Evolutionary conservation across 2,113 vertebrate species (phyloP).

Genomic region (Catharus minimus): DNA sequence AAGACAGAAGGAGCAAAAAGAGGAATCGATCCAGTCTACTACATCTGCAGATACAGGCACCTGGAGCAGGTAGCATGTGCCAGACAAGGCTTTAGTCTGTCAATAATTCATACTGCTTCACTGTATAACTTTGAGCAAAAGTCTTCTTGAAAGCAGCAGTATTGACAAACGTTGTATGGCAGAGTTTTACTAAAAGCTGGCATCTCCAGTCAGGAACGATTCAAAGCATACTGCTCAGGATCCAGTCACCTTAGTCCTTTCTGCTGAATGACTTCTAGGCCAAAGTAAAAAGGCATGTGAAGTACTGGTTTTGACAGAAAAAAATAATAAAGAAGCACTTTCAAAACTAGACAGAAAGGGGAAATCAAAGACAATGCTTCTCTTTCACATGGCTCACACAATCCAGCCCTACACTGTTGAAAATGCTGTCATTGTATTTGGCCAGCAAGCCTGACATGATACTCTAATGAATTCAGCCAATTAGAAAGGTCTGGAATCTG

Average conservation of each 20-base stretch:
- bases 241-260: not conserved
- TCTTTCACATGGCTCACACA: not conserved
- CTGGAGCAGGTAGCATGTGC: slow-evolving; percentile 25
- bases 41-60: slow-evolving; percentile 12
- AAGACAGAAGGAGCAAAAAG: slow-evolving; percentile 32
- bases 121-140: slow-evolving; percentile 15
- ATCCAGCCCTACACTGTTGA: not conserved
- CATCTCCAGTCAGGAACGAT: not conserved
- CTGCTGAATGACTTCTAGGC: not conserved
- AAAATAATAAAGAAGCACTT: not conserved
- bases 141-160: slow-evolving; percentile 20
- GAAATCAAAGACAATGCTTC: not conserved
- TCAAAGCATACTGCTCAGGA: not conserved
- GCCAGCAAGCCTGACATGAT: not conserved
- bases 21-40: slow-evolving; percentile 19
- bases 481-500: not conserved
- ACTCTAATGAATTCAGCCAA: not conserved
- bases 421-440: not conserved
- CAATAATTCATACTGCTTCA: slow-evolving; percentile 36
- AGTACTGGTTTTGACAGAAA: not conserved
- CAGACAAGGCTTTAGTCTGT: slow-evolving; percentile 10
- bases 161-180: not conserved
- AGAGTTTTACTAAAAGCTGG: slow-evolving; percentile 7
- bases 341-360: not conserved
- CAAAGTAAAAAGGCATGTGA: slow-evolving; percentile 6